These are phyloP conservation scores for Rugalucina vietnamica DNA, from an alignment of 2,888 invertebrate genomes.

Conservation along the genomic window DNA sequence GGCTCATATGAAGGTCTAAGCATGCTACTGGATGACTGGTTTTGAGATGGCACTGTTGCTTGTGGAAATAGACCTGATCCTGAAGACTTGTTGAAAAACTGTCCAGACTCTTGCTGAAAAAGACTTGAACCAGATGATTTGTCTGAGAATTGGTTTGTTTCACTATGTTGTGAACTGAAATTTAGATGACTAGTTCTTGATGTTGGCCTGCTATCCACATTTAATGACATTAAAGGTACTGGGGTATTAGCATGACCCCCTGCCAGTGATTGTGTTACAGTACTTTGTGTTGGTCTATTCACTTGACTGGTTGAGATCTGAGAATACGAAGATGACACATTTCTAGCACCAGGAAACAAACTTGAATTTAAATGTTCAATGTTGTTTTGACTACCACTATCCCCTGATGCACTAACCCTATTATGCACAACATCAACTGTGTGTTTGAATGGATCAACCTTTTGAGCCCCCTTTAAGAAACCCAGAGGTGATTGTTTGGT, in stretches of 20 bases:
- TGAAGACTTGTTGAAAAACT: neutral
- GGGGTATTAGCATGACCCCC: neutral
- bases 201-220: neutral
- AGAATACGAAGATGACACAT: neutral
- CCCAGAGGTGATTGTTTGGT: neutral
- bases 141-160: neutral
- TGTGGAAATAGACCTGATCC: neutral
- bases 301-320: neutral
- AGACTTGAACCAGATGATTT: neutral
- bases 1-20: neutral
- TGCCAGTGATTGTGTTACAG: neutral
- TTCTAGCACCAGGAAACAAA: neutral
- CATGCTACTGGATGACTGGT: neutral
- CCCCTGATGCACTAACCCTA: neutral
- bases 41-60: neutral
- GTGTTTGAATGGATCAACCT: neutral
- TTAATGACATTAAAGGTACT: neutral
- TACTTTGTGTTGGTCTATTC: neutral
- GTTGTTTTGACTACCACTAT: neutral
- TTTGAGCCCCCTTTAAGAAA: neutral
- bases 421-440: neutral
- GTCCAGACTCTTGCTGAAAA: neutral
- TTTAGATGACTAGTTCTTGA: too few species aligned
- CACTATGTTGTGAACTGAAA: too few species aligned
- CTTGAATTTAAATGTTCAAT: neutral